These are phyloP conservation scores for Centrocercus urophasianus DNA, from an alignment of 2,113 vertebrate species.

Conservation along the genomic window DNA sequence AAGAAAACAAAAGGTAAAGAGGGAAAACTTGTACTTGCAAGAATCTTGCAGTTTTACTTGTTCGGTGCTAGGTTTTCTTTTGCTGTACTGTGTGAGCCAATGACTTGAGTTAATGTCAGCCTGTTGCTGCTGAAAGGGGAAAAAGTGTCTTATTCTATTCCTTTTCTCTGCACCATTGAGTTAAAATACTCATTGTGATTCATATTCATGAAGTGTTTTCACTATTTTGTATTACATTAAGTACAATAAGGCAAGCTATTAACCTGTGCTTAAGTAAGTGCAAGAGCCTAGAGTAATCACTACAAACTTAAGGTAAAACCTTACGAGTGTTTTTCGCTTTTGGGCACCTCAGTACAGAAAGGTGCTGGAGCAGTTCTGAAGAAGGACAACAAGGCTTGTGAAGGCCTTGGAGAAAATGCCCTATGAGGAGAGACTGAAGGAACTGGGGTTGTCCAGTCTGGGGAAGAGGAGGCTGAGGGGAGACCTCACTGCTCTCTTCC, in stretches of 20 bases:
- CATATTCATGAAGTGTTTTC: neutral
- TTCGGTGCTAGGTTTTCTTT: neutral
- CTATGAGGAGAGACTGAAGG: too few relatives aligned
- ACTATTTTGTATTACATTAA: neutral
- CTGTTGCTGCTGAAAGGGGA: neutral
- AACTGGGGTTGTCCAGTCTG: too few relatives aligned
- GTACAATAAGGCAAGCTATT: neutral
- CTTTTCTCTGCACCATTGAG: neutral
- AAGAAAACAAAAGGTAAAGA: slow-evolving; percentile 80
- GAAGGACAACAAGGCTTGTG: too few relatives aligned
- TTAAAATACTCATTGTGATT: neutral
- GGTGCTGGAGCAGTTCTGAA: too few relatives aligned
- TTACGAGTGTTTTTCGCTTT: neutral
- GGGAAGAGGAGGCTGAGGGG: too few relatives aligned
- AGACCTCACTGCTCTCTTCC: too few relatives aligned
- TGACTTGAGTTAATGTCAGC: neutral
- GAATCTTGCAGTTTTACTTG: neutral
- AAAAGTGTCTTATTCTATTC: neutral
- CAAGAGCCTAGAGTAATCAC: neutral
- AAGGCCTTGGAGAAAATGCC: too few relatives aligned
- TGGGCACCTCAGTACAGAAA: too few relatives aligned
- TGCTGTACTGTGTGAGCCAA: neutral
- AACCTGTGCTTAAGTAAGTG: neutral
- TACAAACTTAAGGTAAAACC: neutral
- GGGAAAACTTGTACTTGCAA: neutral